Evolutionary conservation across 2,797 vertebrate genomes (phyloP), one percentile per base, ranked within the genome.

Genomic region (Melanogrammus aeglefinus): DNA sequence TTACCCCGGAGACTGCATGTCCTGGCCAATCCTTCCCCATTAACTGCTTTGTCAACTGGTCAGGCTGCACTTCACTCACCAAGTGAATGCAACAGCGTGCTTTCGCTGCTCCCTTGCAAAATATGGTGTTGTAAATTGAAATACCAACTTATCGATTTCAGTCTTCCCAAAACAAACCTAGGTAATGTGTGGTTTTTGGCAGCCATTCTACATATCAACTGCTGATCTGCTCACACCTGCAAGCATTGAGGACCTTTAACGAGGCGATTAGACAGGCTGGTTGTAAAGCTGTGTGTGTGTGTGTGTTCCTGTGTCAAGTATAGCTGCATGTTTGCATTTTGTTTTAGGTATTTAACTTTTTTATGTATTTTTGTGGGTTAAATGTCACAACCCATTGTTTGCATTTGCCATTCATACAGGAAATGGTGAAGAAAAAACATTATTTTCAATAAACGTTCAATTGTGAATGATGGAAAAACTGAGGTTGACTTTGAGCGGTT

Each of bases 151-250:
- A 27, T 9, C 27, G 63, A 12, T 72, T 72, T 33, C 14, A 35
- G 70, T 72, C 70, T 35, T 83, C 44, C 81, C 16, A 77, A 57
- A 74, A 44, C 7, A 27, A 31, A 81, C 80, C 80, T 21, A 71
- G 38, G 70, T 6, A 72, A 80, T 81, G 82, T 31, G 79, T 18
- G 5, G 41, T 82, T 84, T 79, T 78, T 72, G 57, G 31, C 69
- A 79, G 69, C 83, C 81, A 72, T 33, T 77, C n/a, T 18, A 12
- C 29, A 78, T 57, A 73, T 75, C 84, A 75, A 83, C 83, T 88
- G 87, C 77, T 75, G 1, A 66, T 78, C 31, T 83, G 76, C 18
- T 63, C 88, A 77, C 91, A 92, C 83, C 90, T 93, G 91, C 47
- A 79, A 47, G 6, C 38, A 44, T 18, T 76, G 74, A 81, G 71